These are phyloP conservation scores for Rhizomys pruinosus DNA, from an alignment of 2,113 vertebrate genomes.

Conservation along the genomic window DNA sequence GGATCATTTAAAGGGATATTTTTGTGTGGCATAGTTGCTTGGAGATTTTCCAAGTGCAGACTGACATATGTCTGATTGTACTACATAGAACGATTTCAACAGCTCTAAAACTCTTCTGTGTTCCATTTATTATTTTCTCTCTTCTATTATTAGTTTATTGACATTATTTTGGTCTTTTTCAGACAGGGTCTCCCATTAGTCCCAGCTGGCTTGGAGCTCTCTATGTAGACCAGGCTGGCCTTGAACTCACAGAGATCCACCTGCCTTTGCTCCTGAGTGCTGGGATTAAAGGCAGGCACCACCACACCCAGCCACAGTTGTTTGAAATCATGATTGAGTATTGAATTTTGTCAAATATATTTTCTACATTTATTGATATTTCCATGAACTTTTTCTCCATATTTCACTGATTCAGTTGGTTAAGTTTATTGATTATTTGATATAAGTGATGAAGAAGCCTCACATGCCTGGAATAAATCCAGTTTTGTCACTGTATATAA, in stretches of 20 bases:
- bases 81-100: neutral
- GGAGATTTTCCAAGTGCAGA: neutral
- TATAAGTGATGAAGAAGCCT: neutral
- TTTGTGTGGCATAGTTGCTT: neutral
- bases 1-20: neutral
- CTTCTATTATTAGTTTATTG: conserved; percentile 18
- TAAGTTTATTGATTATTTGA: neutral
- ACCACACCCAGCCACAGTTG: too few species aligned
- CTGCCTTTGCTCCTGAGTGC: too few species aligned
- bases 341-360: conserved; percentile 18
- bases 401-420: neutral
- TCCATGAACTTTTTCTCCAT: neutral
- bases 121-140: neutral
- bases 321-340: neutral
- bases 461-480: conserved; percentile 20
- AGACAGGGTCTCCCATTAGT: too few species aligned
- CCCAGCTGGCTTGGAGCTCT: too few species aligned
- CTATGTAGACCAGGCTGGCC: too few species aligned
- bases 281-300: too few species aligned
- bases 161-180: too few species aligned
- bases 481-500: neutral
- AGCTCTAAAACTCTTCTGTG: neutral
- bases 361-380: conserved; percentile 4
- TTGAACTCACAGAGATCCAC: too few species aligned
- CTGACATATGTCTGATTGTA: neutral